Evolutionary conservation across 1,140 invertebrate genomes (phyloP).

Genomic region (Drosophila lini): DNA sequence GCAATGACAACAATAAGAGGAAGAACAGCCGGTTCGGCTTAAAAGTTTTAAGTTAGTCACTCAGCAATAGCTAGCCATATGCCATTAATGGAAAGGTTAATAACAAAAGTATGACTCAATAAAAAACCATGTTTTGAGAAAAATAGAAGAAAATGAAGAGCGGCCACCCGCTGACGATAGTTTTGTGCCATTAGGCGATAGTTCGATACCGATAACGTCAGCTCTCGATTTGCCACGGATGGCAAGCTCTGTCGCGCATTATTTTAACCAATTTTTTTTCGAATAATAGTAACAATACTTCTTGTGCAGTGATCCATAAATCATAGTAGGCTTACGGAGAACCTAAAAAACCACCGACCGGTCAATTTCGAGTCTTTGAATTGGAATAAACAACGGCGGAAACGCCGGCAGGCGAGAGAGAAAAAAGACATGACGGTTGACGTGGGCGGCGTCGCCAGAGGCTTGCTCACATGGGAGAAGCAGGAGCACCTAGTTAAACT

Average conservation of each 20-base stretch:
- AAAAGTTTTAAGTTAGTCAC: constrained; percentile 5
- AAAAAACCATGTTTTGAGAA: not conserved
- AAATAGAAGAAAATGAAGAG: not conserved
- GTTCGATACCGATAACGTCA: constrained; percentile 21
- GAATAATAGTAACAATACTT: not conserved
- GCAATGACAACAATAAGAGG: constrained; percentile 10
- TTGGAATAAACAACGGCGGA: constrained; percentile 16
- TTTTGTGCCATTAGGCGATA: not conserved
- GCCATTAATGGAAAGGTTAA: too few relatives aligned
- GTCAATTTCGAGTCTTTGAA: not conserved
- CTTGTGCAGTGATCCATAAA: not conserved
- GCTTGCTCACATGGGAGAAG: constrained; percentile 88
- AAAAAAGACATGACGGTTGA: constrained; percentile 62
- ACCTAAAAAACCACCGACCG: not conserved
- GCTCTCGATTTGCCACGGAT: constrained; percentile 24
- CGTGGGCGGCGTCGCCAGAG: constrained; percentile 36
- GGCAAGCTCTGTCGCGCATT: constrained; percentile 18
- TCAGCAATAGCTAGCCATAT: not conserved
- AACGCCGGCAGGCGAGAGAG: constrained; percentile 35
- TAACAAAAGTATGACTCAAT: not conserved
- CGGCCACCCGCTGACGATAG: constrained; percentile 2
- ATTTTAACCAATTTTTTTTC: constrained; percentile 1
- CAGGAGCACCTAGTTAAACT: constrained; percentile 97
- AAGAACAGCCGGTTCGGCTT: constrained; percentile 13
- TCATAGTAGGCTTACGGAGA: not conserved